Evolutionary conservation across 2,113 vertebrate genomes (phyloP).

Genomic region (Onychorhynchus coronatus): DNA sequence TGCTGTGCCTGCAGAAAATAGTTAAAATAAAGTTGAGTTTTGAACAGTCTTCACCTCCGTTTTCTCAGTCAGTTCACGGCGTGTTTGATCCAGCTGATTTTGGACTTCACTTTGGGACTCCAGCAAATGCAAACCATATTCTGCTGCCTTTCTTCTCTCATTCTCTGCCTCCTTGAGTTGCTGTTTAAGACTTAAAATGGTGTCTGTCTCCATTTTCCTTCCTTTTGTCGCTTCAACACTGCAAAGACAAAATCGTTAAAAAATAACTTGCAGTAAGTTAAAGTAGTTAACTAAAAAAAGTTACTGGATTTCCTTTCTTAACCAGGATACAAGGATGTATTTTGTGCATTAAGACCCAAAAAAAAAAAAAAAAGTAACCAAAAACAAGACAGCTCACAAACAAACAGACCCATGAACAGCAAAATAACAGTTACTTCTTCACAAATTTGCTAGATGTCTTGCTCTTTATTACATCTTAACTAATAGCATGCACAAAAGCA

Average conservation of each 20-base stretch:
- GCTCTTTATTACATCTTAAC: not conserved
- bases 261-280: not conserved
- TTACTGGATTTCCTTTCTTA: not conserved
- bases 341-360: not conserved
- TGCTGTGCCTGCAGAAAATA: not conserved
- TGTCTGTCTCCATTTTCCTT: slow-evolving; percentile 70
- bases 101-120: slow-evolving; percentile 87
- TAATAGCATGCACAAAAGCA: not conserved
- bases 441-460: not conserved
- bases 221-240: not conserved
- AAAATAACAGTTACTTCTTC: not conserved
- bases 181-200: slow-evolving; percentile 69
- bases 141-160: slow-evolving; percentile 84
- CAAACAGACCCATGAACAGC: not conserved
- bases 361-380: not conserved
- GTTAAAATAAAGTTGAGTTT: not conserved
- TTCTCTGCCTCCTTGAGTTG: slow-evolving; percentile 84
- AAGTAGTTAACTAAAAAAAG: not conserved
- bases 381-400: not conserved
- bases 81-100: slow-evolving; percentile 83
- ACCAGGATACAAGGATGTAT: not conserved
- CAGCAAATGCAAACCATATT: slow-evolving; percentile 87
- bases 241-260: not conserved
- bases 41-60: slow-evolving; percentile 77
- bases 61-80: slow-evolving; percentile 80